Evolutionary conservation across 37 sponge, comb jelly and placozoan genomes (phyloP), one percentile per base, ranked within the genome.

Genomic region (Eunapius fragilis): DNA sequence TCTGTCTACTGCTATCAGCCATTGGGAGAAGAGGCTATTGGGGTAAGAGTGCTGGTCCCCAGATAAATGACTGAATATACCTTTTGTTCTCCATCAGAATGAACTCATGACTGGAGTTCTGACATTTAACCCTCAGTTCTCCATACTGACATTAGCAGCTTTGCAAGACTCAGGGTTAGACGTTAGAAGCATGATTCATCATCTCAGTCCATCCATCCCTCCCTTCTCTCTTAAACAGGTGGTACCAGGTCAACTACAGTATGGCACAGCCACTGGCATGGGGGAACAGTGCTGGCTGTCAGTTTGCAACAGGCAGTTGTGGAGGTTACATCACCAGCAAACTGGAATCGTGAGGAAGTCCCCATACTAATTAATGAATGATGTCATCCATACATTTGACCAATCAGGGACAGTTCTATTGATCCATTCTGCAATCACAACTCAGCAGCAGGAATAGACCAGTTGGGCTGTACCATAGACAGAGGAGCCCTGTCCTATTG

Each of bases 101-200:
- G 95, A 95, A 35, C 87, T 90, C 34, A 95, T 95, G 95, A 95
- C 95, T 73, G 95, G 95, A 35, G 26, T 45, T 41, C 73, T 95
- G 26, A 89, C 90, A 22, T 83, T 85, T 35, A 92, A 92, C 70
- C 90, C 93, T 79, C 85, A 78, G 0, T 89, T 95, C 80, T 95
- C 96, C 14, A 38, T 71, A 3, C 14, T 95, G 28, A 87, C 96
- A 19, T 74, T 90, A 24, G 96, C 96, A 27, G 84, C 77, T 33
- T 38, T 95, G 74, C 82, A 95, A 69, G 96, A 95, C 76, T 84
- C 80, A 58, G 95, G 95, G 95, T 94, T 82, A 69, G 82, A 6
- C 6, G 10, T 37, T 35, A 12, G 68, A 11, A n/a, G n/a, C n/a
- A 41, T 23, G 19, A 17, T 26, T 25, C 36, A 33, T 84, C 13